These are phyloP conservation scores for Choristoneura fumiferana DNA, from an alignment of 1,140 invertebrate species.

Conservation along the genomic window DNA sequence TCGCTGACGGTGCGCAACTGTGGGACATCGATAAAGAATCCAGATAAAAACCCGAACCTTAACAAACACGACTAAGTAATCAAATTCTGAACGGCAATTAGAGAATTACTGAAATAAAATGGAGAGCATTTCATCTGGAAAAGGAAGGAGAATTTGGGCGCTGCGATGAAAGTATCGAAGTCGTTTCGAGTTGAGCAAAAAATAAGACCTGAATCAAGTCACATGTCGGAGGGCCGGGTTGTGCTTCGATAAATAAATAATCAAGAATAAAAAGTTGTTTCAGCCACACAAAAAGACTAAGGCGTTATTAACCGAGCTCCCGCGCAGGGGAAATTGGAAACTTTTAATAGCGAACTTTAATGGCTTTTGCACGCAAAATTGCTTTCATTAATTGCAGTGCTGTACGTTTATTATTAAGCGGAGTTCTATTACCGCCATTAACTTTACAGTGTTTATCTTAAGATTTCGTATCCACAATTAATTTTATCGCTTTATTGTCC, in stretches of 20 bases:
- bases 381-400: constrained; percentile 44
- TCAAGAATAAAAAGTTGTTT: constrained; percentile 30
- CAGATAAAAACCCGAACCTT: constrained; percentile 37
- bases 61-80: constrained; percentile 29
- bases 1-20: constrained; percentile 30
- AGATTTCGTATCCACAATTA: constrained; percentile 21
- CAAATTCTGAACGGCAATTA: constrained; percentile 34
- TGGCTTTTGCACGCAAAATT: constrained; percentile 49
- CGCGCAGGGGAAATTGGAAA: constrained; percentile 43
- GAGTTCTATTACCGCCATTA: constrained; percentile 38
- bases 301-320: constrained; percentile 41
- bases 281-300: constrained; percentile 26
- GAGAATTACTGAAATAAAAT: constrained; percentile 26
- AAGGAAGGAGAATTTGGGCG: constrained; percentile 14
- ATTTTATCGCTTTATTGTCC: constrained; percentile 28
- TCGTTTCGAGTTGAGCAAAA: constrained; percentile 22
- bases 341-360: constrained; percentile 46
- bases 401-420: constrained; percentile 40
- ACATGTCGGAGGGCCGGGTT: constrained; percentile 21
- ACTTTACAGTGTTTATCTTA: constrained; percentile 34
- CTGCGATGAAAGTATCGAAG: constrained; percentile 35
- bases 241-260: constrained; percentile 50
- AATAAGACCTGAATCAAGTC: constrained; percentile 1
- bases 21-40: constrained; percentile 44
- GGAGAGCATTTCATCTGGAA: constrained; percentile 25